Base-by-base conservation (phyloP, 1,140 invertebrate species). In the Lasaia peninsularis region DNA sequence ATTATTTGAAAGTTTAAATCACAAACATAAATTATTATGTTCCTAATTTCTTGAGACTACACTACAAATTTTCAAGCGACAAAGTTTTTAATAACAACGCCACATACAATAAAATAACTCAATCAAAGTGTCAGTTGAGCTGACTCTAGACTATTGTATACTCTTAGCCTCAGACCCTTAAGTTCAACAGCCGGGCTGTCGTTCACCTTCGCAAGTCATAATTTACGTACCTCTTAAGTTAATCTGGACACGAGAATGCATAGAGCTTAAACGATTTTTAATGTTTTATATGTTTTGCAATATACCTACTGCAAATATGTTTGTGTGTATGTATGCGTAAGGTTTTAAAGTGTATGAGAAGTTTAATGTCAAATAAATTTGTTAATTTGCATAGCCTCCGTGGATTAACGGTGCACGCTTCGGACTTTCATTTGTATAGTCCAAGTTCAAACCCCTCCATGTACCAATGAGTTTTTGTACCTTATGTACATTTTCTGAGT, bases 261-360 rank as follows among this genome's bases (percentile, higher is more conserved):
- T 48, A 48, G 40, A 48, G 40, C 40, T 48, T 48, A 48, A 48
- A 48, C 40, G 40, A 48, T 48, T 48, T 48, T 48, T 48, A 48
- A 48, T 48, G 40, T 48, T 48, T 48, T 48, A 48, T 48, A 48
- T 21, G 40, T 48, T 48, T 48, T 48, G 40, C 40, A 48, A 48
- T 28, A 28, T 28, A 28, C 24, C 24, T 48, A 48, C 40, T 20
- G 20, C 18, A 20, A 48, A 48, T 18, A 20, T 48, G 10, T 48
- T 48, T 48, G 6, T 5, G 37, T 44, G n/a, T 21, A 10, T 48
- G 18, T 5, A 7, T 40, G 8, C 33, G 35, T 18, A 16, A 16
- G 35, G 35, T 40, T 1, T 7, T 2, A 2, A 28, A 28, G 4
- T 2, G 2, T 28, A 2, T 28, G 4, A 6, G n/a, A n/a, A n/a